Evolutionary conservation across 2,797 vertebrate genomes (phyloP).

Genomic region (Paedocypris micromegethes): DNA sequence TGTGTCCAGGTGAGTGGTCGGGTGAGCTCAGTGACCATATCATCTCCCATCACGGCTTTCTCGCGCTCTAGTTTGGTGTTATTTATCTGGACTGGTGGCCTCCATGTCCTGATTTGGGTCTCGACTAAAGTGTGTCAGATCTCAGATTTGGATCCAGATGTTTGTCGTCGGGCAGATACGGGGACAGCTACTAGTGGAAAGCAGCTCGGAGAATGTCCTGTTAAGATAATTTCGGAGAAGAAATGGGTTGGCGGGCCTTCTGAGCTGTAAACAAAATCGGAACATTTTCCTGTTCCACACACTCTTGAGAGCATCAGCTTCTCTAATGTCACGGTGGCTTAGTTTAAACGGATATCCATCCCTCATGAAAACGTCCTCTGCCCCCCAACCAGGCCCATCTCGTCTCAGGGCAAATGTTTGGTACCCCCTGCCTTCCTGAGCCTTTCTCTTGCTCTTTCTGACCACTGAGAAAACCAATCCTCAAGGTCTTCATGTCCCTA

Average conservation of each 20-base stretch:
- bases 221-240: no score
- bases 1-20: slow-evolving; percentile 5
- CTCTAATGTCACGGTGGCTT: slow-evolving; percentile 36
- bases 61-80: slow-evolving; percentile 1
- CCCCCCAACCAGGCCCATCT: slow-evolving; percentile 15
- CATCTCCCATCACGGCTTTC: neutral
- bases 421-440: slow-evolving; percentile 19
- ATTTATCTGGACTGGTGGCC: slow-evolving; percentile 27
- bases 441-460: slow-evolving; percentile 4
- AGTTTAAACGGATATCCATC: slow-evolving; percentile 37
- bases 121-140: slow-evolving; percentile 33
- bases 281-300: neutral
- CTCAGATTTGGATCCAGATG: slow-evolving; percentile 39
- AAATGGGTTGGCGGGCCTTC: neutral
- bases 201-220: no score
- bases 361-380: slow-evolving; percentile 18
- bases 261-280: neutral
- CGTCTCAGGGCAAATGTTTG: slow-evolving; percentile 27
- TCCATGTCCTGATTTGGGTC: slow-evolving; percentile 29
- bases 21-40: slow-evolving; percentile 11
- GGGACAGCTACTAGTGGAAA: slow-evolving; percentile 7
- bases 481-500: slow-evolving; percentile 26
- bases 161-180: slow-evolving; percentile 29
- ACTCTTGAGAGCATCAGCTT: neutral
- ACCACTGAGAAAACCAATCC: slow-evolving; percentile 25